Conservation (phyloP, 2,797 vertebrate species). For the Graptemys geographica region DNA sequence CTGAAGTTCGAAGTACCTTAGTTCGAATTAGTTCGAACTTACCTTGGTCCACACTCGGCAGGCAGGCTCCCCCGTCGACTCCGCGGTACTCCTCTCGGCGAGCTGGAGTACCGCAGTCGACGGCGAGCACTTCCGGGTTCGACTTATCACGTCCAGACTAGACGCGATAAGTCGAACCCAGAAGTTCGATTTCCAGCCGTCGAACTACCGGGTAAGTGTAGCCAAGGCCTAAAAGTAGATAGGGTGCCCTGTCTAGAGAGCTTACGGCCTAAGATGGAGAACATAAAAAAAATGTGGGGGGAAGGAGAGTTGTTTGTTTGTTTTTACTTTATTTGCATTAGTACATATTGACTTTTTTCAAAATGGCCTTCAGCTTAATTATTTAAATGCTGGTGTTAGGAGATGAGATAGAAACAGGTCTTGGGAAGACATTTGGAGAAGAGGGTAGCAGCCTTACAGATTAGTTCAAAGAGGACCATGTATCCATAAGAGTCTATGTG, state of each 20-base stretch:
- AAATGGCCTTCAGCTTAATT: neutral
- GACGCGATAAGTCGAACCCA: no score
- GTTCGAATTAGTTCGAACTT: no score
- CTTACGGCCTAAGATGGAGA: neutral
- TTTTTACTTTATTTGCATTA: neutral
- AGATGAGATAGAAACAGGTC: neutral
- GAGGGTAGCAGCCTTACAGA: neutral
- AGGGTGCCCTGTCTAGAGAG: neutral
- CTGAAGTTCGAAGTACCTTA: no score
- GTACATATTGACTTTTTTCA: neutral
- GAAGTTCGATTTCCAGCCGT: no score
- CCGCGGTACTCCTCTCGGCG: no score
- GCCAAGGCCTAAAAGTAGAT: neutral
- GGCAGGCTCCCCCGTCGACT: no score
- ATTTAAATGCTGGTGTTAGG: neutral
- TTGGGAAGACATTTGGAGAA: neutral
- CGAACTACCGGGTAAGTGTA: no score
- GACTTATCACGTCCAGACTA: no score
- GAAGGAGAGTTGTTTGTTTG: neutral
- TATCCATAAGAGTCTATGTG: neutral
- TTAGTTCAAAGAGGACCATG: neutral
- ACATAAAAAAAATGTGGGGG: neutral
- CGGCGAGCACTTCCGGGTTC: no score
- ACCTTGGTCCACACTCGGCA: no score
- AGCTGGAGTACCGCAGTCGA: no score